Base-by-base conservation (phyloP, 2,113 vertebrate species). In the Cynocephalus volans region DNA sequence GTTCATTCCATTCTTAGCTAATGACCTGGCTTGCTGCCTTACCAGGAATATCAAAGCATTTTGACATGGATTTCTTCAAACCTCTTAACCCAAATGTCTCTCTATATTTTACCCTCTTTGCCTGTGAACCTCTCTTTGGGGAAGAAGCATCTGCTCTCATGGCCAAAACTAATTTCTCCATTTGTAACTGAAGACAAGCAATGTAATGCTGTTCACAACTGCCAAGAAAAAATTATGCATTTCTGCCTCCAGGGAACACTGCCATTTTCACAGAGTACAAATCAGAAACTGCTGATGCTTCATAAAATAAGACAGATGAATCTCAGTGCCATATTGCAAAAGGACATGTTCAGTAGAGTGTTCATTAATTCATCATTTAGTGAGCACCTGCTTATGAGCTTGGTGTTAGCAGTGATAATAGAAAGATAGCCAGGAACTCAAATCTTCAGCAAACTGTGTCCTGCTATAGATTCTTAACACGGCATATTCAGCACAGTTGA, bases 271-370 rank as follows among this genome's bases (percentile, higher is more conserved):
- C 88, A 97, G 72, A 91, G 50, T 76, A 76, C 6, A 33, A 96
- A 82, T 93, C 92, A 91, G 89, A 96, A 96, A 89, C 79, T 91
- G 95, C 93, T 92, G 95, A 96, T 79, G 82, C 73, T 95, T 96
- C 95, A 97, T 94, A 93, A 97, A 97, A 95, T 45, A 96, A 97
- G 82, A 97, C 50, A 95, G 82, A 98, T 97, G 82, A 93, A 86
- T 93, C 89, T 97, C 73, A 13, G 31, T 26, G 79, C 92, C 82
- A 91, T 92, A 75, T 64, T 84, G 82, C 86, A 92, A 96, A 96
- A 96, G 97, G 94, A 93, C 77, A 64, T 58, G 69, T 36, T 98
- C 88, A 96, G 72, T 91, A 96, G 93, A 95, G 89, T 97, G 82
- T 95, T 89, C 11, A 2, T 96, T 96, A 91, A 96, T 96, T 77